phyloP scores from a whole-genome alignment of 2,113 vertebrate genomes.

The Anhinga rufa region DNA sequence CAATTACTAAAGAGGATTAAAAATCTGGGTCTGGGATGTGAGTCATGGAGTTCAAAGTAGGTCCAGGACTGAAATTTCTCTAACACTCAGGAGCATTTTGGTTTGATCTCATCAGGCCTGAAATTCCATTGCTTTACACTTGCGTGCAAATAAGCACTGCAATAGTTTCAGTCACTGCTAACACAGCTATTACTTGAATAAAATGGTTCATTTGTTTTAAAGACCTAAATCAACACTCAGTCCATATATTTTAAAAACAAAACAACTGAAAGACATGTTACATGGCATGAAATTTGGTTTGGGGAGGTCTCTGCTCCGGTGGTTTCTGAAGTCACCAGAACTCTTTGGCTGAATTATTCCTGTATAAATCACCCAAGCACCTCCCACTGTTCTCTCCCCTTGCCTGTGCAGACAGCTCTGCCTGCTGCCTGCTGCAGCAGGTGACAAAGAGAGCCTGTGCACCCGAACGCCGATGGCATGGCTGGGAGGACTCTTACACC shows the following conservation, averaged over 20 bases:
- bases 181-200: constrained; percentile 7
- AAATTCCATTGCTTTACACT: constrained; percentile 11
- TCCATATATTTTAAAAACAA: constrained; percentile 21
- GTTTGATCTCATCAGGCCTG: not conserved
- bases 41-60: not conserved
- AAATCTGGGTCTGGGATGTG: not conserved
- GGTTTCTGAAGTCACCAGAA: not conserved
- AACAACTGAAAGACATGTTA: not conserved
- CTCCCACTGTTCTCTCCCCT: not conserved
- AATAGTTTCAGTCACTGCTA: not conserved
- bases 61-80: constrained; percentile 23
- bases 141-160: not conserved
- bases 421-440: not conserved
- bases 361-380: not conserved
- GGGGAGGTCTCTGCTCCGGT: not conserved
- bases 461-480: fast-evolving
- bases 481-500: not conserved
- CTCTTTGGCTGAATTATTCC: not conserved
- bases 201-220: constrained; percentile 50
- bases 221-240: constrained; percentile 15
- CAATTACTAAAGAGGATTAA: not conserved
- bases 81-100: not conserved
- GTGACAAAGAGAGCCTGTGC: not conserved
- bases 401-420: not conserved
- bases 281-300: not conserved